These are phyloP conservation scores for Lagopus muta DNA, from an alignment of 2,113 vertebrate species.

Conservation along the genomic window DNA sequence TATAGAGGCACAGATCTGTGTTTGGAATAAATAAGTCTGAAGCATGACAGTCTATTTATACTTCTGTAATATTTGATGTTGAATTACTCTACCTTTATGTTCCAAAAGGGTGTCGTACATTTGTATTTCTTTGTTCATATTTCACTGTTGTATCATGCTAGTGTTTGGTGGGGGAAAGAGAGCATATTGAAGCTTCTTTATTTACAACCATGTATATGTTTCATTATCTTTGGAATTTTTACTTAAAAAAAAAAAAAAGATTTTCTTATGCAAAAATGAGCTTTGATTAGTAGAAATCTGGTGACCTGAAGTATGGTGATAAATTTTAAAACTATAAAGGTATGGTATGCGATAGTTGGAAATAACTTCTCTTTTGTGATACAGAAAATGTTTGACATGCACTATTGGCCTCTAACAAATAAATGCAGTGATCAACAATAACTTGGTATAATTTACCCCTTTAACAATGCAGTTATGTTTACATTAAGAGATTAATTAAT, in stretches of 20 bases:
- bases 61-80: neutral
- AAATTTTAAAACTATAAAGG: neutral
- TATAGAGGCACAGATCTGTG: neutral
- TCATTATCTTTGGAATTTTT: neutral
- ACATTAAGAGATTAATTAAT: neutral
- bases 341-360: neutral
- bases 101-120: neutral
- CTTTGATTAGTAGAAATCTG: neutral
- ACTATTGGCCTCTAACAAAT: neutral
- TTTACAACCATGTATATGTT: neutral
- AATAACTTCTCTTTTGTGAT: neutral
- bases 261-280: neutral
- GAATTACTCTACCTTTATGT: rapidly evolving
- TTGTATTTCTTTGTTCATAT: neutral
- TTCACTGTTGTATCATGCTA: neutral
- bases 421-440: neutral
- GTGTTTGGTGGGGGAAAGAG: rapidly evolving
- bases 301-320: neutral
- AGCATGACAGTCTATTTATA: neutral
- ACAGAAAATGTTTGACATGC: neutral
- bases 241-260: neutral
- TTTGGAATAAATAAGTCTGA: neutral
- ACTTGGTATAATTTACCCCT: neutral
- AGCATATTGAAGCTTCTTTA: no score
- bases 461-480: neutral